Conservation (phyloP, 2,113 vertebrate species). For the Cavia porcellus region DNA sequence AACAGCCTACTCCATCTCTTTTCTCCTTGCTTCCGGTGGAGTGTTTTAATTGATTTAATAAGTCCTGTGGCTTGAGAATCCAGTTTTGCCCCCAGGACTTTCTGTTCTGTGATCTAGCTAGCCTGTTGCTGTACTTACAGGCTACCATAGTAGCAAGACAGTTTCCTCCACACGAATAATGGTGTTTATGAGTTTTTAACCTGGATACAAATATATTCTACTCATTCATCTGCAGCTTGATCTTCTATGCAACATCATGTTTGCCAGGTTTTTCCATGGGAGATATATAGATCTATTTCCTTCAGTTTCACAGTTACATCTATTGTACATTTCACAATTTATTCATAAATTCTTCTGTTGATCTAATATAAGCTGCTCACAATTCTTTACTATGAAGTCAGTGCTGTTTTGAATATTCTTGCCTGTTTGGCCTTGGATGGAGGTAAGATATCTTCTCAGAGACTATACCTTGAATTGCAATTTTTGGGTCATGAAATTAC, state of each 20-base stretch:
- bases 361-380: neutral
- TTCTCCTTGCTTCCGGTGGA: neutral
- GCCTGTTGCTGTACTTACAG: neutral
- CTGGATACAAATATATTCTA: neutral
- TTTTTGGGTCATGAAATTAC: slow-evolving; percentile 53
- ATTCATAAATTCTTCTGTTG: neutral
- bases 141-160: neutral
- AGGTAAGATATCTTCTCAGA: neutral
- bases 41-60: neutral
- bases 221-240: neutral
- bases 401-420: slow-evolving; percentile 7
- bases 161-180: neutral
- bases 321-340: neutral
- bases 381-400: neutral
- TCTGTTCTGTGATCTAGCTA: neutral
- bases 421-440: neutral
- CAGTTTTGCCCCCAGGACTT: neutral
- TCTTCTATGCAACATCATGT: neutral
- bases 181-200: slow-evolving; percentile 43
- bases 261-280: slow-evolving; percentile 23
- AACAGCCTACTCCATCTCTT: neutral
- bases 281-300: neutral
- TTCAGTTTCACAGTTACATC: slow-evolving; percentile 45
- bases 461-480: neutral
- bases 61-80: neutral